Evolutionary conservation across 2,888 invertebrate genomes (phyloP), one percentile per base, ranked within the genome.

Genomic region (Amblyjoppa fuscipennis): DNA sequence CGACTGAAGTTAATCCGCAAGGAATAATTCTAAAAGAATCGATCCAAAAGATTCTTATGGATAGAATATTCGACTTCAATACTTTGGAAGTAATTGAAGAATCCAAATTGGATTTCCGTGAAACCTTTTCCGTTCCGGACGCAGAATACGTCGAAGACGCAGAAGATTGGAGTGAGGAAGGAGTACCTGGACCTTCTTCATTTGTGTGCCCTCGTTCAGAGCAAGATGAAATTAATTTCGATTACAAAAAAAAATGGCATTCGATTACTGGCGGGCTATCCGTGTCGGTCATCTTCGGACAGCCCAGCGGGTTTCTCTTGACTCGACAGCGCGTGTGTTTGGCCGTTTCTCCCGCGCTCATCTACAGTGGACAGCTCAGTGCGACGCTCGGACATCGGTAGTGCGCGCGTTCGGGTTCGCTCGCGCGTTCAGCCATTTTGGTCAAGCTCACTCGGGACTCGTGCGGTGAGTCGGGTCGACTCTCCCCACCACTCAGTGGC

Each of bases 111-210:
- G 3, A n/a, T 56, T 56, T 56, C 56, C 20, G 20, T 20, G 56
- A 56, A 56, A 5, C 56, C 20, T n/a, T n/a, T 56, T 20, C 20
- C 7, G 56, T 5, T n/a, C 5, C 1, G 56, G 56, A 56, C 5
- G 25, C 56, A 56, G 20, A 56, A 56, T 56, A 25, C 56, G 56
- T 56, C 56, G 56, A 56, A 56, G 56, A 56, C 25, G 56, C 20
- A 20, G 56, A 56, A 56, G 56, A 56, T 25, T 56, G 56, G 56
- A 56, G 25, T 56, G 56, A 56, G 9, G 70, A 69, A 69, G 70
- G 70, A 11, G 51, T 41, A 16, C 70, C 70, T 69, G 70, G 70
- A 69, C 41, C 70, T 69, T 69, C 70, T 41, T 69, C 70, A 69
- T 51, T 69, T 34, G 25, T 69, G 70, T 69, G 70, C 13, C 51